These are phyloP conservation scores for Leguminivora glycinivorella DNA, from an alignment of 1,140 invertebrate species.

Conservation along the genomic window DNA sequence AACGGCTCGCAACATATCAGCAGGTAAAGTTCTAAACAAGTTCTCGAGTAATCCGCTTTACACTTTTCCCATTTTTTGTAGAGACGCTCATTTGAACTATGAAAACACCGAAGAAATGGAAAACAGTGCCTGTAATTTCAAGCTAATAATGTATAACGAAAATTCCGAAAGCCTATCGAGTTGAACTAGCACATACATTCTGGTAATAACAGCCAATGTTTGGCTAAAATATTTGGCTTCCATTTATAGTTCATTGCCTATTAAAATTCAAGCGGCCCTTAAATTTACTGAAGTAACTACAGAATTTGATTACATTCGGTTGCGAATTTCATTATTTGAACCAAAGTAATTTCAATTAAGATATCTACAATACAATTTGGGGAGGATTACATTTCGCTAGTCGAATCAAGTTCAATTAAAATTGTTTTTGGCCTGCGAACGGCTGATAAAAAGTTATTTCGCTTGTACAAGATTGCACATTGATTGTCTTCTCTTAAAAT, in stretches of 20 bases:
- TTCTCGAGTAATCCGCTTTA: neutral
- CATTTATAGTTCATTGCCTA: constrained; percentile 10
- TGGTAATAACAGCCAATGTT: neutral
- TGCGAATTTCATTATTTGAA: constrained; percentile 17
- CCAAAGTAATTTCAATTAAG: constrained; percentile 25
- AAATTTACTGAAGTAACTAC: neutral
- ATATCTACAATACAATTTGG: constrained; percentile 24
- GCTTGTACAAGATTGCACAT: constrained; percentile 15
- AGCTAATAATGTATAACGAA: neutral
- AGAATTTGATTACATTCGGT: constrained; percentile 12
- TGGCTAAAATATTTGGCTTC: constrained; percentile 7
- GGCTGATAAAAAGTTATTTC: constrained; percentile 25
- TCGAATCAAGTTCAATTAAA: constrained; percentile 21
- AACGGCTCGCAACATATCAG: neutral
- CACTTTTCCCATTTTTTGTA: neutral
- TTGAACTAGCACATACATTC: neutral
- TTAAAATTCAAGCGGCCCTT: constrained; percentile 1
- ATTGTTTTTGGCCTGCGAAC: constrained; percentile 23
- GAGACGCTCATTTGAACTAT: neutral
- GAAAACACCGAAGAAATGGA: neutral
- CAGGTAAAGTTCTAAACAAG: neutral
- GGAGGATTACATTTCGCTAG: constrained; percentile 26
- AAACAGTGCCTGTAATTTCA: neutral
- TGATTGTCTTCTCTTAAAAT: neutral
- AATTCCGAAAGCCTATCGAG: neutral